These are phyloP conservation scores for Macrotus californicus DNA, from an alignment of 2,113 vertebrate species.

Conservation along the genomic window DNA sequence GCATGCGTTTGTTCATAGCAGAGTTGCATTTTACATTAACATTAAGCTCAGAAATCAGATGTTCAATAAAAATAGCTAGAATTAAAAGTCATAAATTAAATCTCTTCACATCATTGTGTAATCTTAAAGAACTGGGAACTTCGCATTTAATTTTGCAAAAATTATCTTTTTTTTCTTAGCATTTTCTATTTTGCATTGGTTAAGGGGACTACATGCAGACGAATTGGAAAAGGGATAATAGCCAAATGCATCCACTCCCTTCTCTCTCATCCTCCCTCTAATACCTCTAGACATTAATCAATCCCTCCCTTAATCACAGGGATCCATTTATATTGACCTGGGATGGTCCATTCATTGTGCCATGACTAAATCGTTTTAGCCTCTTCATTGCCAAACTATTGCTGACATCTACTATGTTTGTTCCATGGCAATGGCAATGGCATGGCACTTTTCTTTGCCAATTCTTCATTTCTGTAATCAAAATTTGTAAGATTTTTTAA, in stretches of 20 bases:
- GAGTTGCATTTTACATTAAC: neutral
- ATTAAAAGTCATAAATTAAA: neutral
- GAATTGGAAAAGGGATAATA: neutral
- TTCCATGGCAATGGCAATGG: neutral
- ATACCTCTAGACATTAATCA: accelerated
- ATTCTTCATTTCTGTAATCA: neutral
- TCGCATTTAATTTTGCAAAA: neutral
- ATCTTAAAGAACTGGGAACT: neutral
- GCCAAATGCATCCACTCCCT: accelerated
- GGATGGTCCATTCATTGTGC: neutral
- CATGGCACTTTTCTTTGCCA: neutral
- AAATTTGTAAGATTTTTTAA: neutral
- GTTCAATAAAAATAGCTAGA: neutral
- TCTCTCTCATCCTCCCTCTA: too few species aligned
- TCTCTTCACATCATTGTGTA: neutral
- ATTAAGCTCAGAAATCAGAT: neutral
- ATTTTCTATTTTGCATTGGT: neutral
- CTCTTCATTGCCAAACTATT: neutral
- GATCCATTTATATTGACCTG: too few species aligned
- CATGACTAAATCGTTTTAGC: neutral
- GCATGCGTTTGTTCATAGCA: neutral
- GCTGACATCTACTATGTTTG: neutral
- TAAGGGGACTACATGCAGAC: accelerated
- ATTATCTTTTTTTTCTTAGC: neutral
- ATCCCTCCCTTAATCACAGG: neutral